Base-by-base conservation (phyloP, 2,113 vertebrate species). In the Haliaeetus leucogaster region DNA sequence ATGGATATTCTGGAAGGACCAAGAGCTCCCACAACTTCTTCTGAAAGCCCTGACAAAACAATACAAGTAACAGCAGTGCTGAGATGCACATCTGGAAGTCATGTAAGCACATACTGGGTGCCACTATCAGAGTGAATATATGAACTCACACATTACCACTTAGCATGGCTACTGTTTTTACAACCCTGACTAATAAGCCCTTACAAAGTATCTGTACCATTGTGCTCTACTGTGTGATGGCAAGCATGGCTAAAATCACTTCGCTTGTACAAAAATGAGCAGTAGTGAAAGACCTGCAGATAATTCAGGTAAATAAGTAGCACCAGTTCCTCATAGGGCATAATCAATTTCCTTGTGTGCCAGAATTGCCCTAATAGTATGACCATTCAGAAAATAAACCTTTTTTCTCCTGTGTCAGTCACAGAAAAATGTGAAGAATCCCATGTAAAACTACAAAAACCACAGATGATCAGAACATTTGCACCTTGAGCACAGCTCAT, bases 181-280 rank as follows among this genome's bases (percentile, higher is more conserved):
- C 16, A 68, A 43, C 9, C 18, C 66, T 2, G 2, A 9, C 30
- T 86, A 62, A 58, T n/a, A 62, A 80, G 6, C 34, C 9, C 30
- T 77, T 86, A 17, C 14, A 30, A 58, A 55, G 3, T 48, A 29
- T 47, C 34, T 71, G 15, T 71, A n/a, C 13, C 11, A 17, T n/a
- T 62, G 34, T 1, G 1, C 22, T 65, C 11, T 53, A 26, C 16
- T 26, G 16, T 0, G 1, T 25, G 16, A 71, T 40, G 32, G 15
- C 16, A 58, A 43, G 42, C 42, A 20, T 20, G 20, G 13, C 29
- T 88, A 55, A 65, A 73, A 42, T 55, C 10, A 18, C 25, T 67
- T 67, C 29, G 20, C 5, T 3, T 22, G 17, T 59, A 43, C 9
- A 11, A 10, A 0, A 1, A 52, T 20, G 6, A 67, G 23, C 11